Conservation (phyloP, 2,888 invertebrate species). For the Plagodis pulveraria region DNA sequence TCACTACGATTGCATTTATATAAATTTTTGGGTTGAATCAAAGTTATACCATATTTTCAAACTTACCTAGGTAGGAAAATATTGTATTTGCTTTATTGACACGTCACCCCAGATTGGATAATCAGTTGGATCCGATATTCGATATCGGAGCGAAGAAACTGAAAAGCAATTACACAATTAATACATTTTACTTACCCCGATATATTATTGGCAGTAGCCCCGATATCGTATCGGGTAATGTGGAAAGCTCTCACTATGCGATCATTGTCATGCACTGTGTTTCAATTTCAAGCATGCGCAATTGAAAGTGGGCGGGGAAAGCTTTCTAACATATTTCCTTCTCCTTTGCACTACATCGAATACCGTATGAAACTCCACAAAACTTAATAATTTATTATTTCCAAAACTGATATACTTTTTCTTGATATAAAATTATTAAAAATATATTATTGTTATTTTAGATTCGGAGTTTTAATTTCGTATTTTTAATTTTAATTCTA, state of each 20-base stretch:
- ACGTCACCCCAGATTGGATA: too few species aligned
- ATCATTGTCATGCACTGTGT: not conserved
- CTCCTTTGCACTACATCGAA: conserved; percentile 11
- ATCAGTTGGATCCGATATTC: too few species aligned
- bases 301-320: conserved; percentile 1
- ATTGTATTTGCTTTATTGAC: too few species aligned
- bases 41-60: too few species aligned
- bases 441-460: not conserved
- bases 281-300: conserved; percentile 12
- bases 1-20: too few species aligned
- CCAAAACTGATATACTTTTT: not conserved
- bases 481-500: not conserved
- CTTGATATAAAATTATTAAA: not conserved
- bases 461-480: conserved; percentile 3
- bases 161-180: too few species aligned
- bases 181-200: too few species aligned
- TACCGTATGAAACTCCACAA: conserved; percentile 2
- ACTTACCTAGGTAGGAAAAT: too few species aligned
- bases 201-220: not conserved
- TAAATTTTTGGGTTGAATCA: too few species aligned
- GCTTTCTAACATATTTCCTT: not conserved
- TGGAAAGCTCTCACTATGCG: too few species aligned
- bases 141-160: too few species aligned
- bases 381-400: not conserved
- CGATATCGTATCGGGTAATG: not conserved